Percentiles rank a stretch among this genome's conserved stretches.
Conservation (phyloP, 2,797 vertebrate species). For the Takifugu ocellatus region DNA sequence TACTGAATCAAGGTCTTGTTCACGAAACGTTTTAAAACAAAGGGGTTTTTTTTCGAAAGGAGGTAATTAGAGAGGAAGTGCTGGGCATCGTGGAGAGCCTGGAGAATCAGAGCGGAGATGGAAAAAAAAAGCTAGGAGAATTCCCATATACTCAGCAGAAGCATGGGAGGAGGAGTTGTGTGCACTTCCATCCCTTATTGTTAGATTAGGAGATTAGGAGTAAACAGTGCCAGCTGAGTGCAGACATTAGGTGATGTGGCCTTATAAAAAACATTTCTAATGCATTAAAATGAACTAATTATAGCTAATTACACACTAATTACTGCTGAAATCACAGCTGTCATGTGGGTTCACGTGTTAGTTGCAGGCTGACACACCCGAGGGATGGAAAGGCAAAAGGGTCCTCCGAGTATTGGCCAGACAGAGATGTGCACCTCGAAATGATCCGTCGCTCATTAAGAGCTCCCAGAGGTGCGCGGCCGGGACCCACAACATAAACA, state of each 20-base stretch:
- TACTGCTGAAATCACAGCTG: conserved; percentile 1
- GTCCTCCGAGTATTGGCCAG: conserved; percentile 53
- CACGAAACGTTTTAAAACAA: conserved; percentile 54
- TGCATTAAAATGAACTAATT: background rate
- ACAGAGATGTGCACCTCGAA: conserved; percentile 47
- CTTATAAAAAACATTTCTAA: background rate
- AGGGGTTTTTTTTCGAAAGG: conserved; percentile 31
- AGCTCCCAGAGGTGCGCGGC: conserved; percentile 22
- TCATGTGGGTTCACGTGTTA: conserved; percentile 17
- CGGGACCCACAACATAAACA: conserved; percentile 11
- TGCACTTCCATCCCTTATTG: background rate
- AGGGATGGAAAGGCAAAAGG: conserved; percentile 27
- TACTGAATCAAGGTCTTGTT: conserved; percentile 62
- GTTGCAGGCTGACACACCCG: conserved; percentile 12
- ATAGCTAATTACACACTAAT: background rate
- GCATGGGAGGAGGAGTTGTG: too few relatives aligned
- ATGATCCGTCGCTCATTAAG: conserved; percentile 59
- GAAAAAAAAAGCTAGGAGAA: conserved; percentile 11
- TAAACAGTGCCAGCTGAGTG: background rate
- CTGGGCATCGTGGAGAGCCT: conserved; percentile 30
- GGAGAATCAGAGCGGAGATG: conserved; percentile 13
- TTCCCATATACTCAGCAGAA: background rate
- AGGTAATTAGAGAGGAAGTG: conserved; percentile 56
- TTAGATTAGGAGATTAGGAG: background rate
- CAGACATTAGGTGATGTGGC: background rate